phyloP scores from a whole-genome alignment of 2,113 vertebrate species.

The Melanerpes aurifrons region DNA sequence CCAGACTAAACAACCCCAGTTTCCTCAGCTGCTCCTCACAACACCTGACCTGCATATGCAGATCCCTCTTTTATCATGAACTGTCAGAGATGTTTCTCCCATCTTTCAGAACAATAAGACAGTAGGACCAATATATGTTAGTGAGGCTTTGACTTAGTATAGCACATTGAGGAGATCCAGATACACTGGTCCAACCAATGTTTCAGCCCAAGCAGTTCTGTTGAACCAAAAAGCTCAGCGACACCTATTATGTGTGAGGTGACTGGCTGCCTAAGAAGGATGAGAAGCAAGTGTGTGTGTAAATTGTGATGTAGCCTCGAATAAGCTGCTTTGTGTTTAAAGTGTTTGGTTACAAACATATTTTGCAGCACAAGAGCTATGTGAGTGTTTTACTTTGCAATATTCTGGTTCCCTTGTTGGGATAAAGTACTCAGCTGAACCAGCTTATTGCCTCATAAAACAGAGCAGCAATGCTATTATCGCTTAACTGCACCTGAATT shows the following conservation, averaged over 20 bases:
- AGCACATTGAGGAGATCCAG: background rate
- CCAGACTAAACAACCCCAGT: too few species aligned
- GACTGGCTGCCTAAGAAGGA: background rate
- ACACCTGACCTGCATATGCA: background rate
- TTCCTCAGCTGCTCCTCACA: too few species aligned
- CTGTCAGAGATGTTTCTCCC: background rate
- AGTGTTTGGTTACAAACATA: slow-evolving; percentile 52
- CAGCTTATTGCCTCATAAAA: slow-evolving; percentile 72
- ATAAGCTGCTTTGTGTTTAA: slow-evolving; percentile 61
- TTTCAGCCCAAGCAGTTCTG: background rate
- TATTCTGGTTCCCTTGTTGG: slow-evolving; percentile 56
- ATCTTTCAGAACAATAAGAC: background rate
- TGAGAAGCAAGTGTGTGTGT: background rate
- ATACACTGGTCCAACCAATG: background rate
- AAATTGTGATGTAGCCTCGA: slow-evolving; percentile 36
- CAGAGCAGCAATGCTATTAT: slow-evolving; percentile 67
- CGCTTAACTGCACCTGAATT: slow-evolving; percentile 73
- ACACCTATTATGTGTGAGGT: background rate
- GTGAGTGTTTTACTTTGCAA: slow-evolving; percentile 56
- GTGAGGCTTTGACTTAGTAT: background rate
- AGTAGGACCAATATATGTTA: background rate
- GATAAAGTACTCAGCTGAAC: slow-evolving; percentile 65
- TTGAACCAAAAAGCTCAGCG: background rate
- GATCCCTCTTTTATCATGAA: background rate
- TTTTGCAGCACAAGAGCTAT: slow-evolving; percentile 58